A percentile compares a stretch with the other conserved stretches of the same genome.
These are phyloP conservation scores for Drosophila kanapiae DNA, from an alignment of 1,140 invertebrate genomes.

Conservation along the genomic window DNA sequence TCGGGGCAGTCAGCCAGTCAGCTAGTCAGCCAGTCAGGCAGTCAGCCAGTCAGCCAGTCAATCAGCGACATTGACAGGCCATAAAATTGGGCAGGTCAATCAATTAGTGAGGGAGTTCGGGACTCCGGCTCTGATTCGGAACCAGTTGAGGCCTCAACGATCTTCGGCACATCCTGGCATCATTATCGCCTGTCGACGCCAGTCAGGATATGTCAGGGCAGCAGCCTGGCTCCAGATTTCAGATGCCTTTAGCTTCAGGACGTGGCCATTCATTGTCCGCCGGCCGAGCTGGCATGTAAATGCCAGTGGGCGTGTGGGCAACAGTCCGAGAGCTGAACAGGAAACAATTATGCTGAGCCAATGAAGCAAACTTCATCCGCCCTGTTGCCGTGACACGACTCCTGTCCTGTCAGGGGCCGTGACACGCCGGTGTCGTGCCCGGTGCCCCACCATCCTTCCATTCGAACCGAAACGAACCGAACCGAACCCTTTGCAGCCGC, in stretches of 20 bases:
- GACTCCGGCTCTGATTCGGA: background rate
- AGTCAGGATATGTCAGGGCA: constrained; percentile 41
- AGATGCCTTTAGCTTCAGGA: background rate
- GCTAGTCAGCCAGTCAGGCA: too few relatives aligned
- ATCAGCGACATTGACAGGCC: constrained; percentile 53
- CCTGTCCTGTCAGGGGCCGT: constrained; percentile 35
- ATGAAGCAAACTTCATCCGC: constrained; percentile 71
- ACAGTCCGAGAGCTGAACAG: constrained; percentile 36
- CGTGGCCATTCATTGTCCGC: constrained; percentile 9
- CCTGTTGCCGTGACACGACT: constrained; percentile 53
- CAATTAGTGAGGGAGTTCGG: constrained; percentile 56
- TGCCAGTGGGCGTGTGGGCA: constrained; percentile 33
- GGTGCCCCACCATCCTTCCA: too few relatives aligned
- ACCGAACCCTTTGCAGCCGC: constrained; percentile 10
- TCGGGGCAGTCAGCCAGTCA: constrained; percentile 23
- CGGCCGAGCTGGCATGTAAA: constrained; percentile 54
- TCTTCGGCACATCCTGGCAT: constrained; percentile 27
- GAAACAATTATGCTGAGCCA: constrained; percentile 80
- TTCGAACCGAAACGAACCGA: too few relatives aligned
- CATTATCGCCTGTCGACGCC: constrained; percentile 54
- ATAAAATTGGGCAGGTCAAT: constrained; percentile 61
- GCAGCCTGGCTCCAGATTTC: background rate
- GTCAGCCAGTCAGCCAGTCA: constrained; percentile 35
- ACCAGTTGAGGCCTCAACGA: constrained; percentile 5
- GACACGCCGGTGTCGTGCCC: constrained; percentile 22